phyloP scores from a whole-genome alignment of 2,113 vertebrate genomes.

The Maylandia zebra region DNA sequence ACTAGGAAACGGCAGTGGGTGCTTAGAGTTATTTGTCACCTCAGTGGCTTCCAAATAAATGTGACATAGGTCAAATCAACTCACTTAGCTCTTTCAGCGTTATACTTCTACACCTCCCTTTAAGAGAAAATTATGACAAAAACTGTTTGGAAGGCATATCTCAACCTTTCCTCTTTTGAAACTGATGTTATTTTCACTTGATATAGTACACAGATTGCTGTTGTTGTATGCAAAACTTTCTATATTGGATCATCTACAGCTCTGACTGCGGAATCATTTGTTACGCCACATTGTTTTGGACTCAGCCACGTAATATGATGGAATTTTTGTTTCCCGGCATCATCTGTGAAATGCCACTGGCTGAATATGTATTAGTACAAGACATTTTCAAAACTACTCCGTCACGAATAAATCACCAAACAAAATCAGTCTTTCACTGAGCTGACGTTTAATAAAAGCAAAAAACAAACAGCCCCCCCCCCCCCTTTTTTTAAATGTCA shows the following conservation, averaged over 20 bases:
- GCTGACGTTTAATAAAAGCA: not conserved
- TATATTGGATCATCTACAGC: not conserved
- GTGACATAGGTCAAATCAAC: not conserved
- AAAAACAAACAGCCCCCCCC: not conserved
- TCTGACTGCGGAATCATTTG: not conserved
- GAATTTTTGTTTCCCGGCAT: not conserved
- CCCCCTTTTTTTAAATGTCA: not conserved
- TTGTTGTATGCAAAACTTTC: not conserved
- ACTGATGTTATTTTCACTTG: not conserved
- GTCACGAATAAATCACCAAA: not conserved
- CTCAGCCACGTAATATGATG: not conserved
- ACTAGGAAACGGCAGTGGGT: not conserved
- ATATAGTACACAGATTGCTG: not conserved
- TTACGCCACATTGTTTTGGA: not conserved
- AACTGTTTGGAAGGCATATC: not conserved
- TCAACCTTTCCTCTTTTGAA: not conserved
- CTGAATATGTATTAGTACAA: slow-evolving; percentile 10
- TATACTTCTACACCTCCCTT: not conserved
- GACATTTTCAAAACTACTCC: slow-evolving; percentile 1
- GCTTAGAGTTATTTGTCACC: not conserved
- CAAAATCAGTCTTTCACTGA: slow-evolving; percentile 4
- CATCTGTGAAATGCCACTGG: slow-evolving; percentile 34
- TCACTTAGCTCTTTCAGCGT: not conserved
- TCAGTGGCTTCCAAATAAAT: not conserved
- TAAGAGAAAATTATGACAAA: not conserved